Percentiles rank a stretch among this genome's conserved stretches.
Conservation (phyloP, 2,888 invertebrate species). For the Kuschelorhynchus macadamiae region DNA sequence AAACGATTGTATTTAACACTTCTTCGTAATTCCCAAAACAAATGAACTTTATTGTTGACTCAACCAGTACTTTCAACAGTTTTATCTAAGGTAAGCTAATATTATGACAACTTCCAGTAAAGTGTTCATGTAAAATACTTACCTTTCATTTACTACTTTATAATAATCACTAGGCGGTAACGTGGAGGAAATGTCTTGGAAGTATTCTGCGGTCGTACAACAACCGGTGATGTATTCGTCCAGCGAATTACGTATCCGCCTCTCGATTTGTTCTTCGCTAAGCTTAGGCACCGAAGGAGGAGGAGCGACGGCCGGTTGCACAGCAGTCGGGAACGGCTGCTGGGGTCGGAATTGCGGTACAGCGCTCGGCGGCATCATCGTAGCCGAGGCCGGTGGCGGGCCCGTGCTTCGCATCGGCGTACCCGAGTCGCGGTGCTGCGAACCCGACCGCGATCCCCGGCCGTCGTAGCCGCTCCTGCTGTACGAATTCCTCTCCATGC, state of each 20-base stretch:
- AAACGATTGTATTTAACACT: no score
- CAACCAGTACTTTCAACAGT: no score
- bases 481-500: conserved; percentile 63
- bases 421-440: conserved; percentile 70
- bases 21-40: no score
- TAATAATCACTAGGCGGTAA: conserved; percentile 58
- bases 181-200: conserved; percentile 60
- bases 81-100: no score
- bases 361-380: conserved; percentile 19
- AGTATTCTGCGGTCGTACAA: conserved; percentile 60
- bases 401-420: conserved; percentile 52
- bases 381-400: conserved; percentile 46
- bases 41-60: no score
- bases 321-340: conserved; percentile 49
- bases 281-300: conserved; percentile 27
- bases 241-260: conserved; percentile 61
- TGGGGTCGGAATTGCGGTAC: conserved; percentile 19
- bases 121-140: conserved; percentile 45
- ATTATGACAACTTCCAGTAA: no score
- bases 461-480: conserved; percentile 66
- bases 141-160: conserved; percentile 62
- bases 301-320: conserved; percentile 19
- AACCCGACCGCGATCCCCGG: conserved; percentile 71
- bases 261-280: conserved; percentile 60
- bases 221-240: conserved; percentile 65